phyloP scores from a whole-genome alignment of 2,113 vertebrate species.

The Chionodraco myersi region DNA sequence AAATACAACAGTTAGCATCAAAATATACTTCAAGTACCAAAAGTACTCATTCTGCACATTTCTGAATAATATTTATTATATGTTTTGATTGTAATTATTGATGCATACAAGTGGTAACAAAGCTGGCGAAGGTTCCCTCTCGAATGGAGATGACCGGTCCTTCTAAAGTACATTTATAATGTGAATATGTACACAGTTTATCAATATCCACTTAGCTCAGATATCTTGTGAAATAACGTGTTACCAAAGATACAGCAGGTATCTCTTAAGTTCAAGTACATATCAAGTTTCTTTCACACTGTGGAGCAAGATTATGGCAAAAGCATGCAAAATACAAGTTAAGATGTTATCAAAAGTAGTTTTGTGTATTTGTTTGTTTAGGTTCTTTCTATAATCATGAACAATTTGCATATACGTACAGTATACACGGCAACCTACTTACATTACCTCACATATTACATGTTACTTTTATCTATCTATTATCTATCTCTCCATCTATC shows the following conservation, averaged over 20 bases:
- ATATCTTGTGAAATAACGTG: background rate
- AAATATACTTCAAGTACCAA: too few relatives aligned
- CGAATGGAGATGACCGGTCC: conserved; percentile 18
- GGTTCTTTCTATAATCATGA: too few relatives aligned
- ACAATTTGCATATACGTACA: too few relatives aligned
- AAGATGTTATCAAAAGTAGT: background rate
- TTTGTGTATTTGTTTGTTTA: background rate
- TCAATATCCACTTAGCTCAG: rapidly evolving
- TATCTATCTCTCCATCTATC: too few relatives aligned
- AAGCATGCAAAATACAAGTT: background rate
- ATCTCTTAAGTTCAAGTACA: conserved; percentile 26
- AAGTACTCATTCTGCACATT: too few relatives aligned
- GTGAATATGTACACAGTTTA: background rate
- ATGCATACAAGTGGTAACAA: too few relatives aligned
- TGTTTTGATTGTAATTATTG: too few relatives aligned
- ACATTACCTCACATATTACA: too few relatives aligned
- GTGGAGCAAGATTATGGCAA: background rate
- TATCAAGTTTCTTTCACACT: conserved; percentile 21
- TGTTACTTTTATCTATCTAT: too few relatives aligned
- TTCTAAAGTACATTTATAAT: background rate
- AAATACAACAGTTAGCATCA: too few relatives aligned
- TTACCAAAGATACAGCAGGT: conserved; percentile 13
- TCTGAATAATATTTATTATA: too few relatives aligned
- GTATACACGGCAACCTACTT: too few relatives aligned
- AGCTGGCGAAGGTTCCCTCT: conserved; percentile 17